Evolutionary conservation across 2,797 vertebrate species (phyloP).

Genomic region (Glyptemys insculpta): DNA sequence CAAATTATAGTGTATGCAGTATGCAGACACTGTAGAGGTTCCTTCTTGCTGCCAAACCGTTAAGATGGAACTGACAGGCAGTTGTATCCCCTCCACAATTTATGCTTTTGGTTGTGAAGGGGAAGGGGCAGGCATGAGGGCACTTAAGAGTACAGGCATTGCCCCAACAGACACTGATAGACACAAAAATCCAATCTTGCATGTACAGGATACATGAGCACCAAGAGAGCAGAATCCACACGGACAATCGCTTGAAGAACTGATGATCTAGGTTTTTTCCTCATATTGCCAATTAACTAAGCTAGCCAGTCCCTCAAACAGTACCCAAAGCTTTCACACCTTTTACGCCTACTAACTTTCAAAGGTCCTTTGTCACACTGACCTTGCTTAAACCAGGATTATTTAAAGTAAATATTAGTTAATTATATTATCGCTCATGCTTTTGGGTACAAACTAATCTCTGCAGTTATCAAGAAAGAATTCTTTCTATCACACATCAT

Average conservation of each 20-base stretch:
- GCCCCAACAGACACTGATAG: background rate
- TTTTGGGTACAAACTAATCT: background rate
- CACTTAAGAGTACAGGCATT: background rate
- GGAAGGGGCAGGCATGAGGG: background rate
- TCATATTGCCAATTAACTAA: background rate
- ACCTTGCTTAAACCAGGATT: background rate
- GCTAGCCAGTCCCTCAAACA: background rate
- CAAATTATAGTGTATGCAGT: too few species aligned
- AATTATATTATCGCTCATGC: slow-evolving; percentile 5
- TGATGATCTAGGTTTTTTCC: background rate
- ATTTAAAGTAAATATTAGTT: slow-evolving; percentile 24
- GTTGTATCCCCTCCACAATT: too few species aligned
- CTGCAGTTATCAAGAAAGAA: slow-evolving; percentile 29
- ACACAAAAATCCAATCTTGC: background rate
- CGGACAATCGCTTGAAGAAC: background rate
- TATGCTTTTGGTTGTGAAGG: too few species aligned
- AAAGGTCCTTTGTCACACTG: slow-evolving; percentile 19
- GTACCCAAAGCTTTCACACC: slow-evolving; percentile 39
- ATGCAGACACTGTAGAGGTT: too few species aligned
- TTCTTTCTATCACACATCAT: background rate
- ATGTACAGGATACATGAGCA: background rate
- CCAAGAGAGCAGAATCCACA: background rate
- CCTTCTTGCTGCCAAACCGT: too few species aligned
- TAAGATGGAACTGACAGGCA: too few species aligned
- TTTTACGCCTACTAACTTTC: slow-evolving; percentile 18